phyloP scores from a whole-genome alignment of 1,140 invertebrate species.

The Wiebesia pumilae region DNA sequence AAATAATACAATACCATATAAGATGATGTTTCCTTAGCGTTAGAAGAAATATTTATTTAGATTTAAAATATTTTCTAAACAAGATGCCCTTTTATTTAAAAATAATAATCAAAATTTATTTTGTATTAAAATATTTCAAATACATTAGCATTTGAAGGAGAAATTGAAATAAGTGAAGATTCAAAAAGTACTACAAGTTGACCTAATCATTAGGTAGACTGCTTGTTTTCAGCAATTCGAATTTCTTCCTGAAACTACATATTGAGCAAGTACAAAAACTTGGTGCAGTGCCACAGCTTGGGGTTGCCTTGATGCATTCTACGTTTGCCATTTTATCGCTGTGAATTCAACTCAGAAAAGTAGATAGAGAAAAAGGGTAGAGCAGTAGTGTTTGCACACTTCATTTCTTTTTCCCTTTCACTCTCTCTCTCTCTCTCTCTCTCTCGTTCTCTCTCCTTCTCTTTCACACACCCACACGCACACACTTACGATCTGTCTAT shows the following conservation, averaged over 20 bases:
- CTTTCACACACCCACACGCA: too few relatives aligned
- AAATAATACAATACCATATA: background rate
- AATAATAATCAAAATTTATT: background rate
- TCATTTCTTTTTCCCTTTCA: background rate
- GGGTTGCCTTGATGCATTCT: background rate
- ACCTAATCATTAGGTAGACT: background rate
- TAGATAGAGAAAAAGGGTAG: background rate
- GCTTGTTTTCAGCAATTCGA: background rate
- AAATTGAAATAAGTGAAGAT: slow-evolving; percentile 1
- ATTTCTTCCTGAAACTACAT: slow-evolving; percentile 6
- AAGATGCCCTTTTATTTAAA: background rate
- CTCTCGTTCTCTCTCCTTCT: background rate
- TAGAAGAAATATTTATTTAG: background rate
- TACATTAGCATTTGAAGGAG: background rate
- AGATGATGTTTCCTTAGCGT: background rate
- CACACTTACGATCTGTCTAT: too few relatives aligned
- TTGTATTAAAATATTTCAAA: background rate
- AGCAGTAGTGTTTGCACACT: slow-evolving; percentile 2
- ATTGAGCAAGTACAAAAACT: slow-evolving; percentile 19
- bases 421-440: background rate
- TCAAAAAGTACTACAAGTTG: background rate
- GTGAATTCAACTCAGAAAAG: slow-evolving; percentile 10
- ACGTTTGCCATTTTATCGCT: background rate
- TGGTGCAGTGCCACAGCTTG: background rate
- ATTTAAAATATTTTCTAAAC: background rate